phyloP scores from a whole-genome alignment of 2,797 vertebrate genomes.

The Pantherophis alleghaniensis region DNA sequence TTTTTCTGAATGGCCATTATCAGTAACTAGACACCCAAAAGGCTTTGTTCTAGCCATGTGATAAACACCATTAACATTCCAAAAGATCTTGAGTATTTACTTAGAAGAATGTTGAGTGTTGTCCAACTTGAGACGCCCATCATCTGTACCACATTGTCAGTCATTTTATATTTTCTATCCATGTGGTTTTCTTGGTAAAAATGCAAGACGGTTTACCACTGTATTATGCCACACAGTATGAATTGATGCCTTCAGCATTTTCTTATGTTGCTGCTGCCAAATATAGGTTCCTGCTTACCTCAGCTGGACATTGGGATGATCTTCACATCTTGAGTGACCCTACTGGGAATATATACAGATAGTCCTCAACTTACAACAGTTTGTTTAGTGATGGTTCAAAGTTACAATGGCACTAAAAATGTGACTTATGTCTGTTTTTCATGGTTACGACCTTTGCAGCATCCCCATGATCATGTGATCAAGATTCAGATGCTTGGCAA shows the following conservation, averaged over 20 bases:
- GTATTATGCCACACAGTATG: neutral
- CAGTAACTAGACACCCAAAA: neutral
- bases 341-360: neutral
- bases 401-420: too few species aligned
- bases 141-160: neutral
- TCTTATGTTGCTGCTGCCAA: neutral
- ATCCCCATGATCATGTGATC: neutral
- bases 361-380: too few species aligned
- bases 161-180: neutral
- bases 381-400: too few species aligned
- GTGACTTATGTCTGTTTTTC: too few species aligned
- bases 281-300: neutral
- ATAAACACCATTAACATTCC: neutral
- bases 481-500: too few species aligned
- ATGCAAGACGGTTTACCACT: neutral
- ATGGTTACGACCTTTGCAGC: too few species aligned
- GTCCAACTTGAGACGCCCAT: neutral
- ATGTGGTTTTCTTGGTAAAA: neutral
- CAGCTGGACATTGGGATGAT: neutral
- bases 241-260: neutral
- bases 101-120: neutral
- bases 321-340: neutral
- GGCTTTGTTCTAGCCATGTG: neutral
- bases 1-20: neutral
- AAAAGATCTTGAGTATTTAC: neutral